Base-by-base conservation (phyloP, 2,113 vertebrate species). In the Halichoerus grypus region DNA sequence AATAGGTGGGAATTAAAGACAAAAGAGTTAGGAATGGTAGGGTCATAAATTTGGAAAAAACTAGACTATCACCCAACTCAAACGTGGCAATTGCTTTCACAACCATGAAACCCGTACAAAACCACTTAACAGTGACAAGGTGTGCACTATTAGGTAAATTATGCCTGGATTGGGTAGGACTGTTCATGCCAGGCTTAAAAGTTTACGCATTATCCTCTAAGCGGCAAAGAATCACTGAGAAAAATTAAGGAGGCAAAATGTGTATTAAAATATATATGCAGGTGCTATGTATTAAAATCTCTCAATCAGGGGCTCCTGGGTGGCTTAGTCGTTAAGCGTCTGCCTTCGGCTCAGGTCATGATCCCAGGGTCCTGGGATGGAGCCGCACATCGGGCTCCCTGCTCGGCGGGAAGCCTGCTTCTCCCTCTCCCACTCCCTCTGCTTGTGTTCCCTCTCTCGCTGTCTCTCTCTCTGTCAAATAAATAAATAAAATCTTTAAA, bases 181-280 rank as follows among this genome's bases (percentile, higher is more conserved):
- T 39, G 53, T 86, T 55, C 10, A 55, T 18, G 5, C 33, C 33
- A 91, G 61, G 31, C 74, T 94, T 80, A 83, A 59, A 84, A 57
- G 6, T 69, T 13, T 85, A 65, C 39, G 31, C 24, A 33, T 57
- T 55, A 87, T 24, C 31, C 24, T 72, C 11, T n/a, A 74, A 87
- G 57, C 61, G 26, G 7, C 33, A 92, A 91, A 89, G 26, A 87
- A 69, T 85, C 51, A 71, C 22, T 74, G 14, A 90, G 95, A 94
- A 36, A 53, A 84, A 36, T 84, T 91, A 71, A 81, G 9, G 16
- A 67, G 51, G 1, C 1, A 83, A 49, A 8, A 6, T n/a, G 19
- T 72, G 5, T 26, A 53, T 81, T 90, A 94, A 97, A 80, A 94
- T 57, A 55, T 8, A 61, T 8, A 51, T 9, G 13, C 31, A 26